A percentile compares a stretch with the other conserved stretches of the same genome.
phyloP scores from a whole-genome alignment of 2,888 invertebrate species.

The Falcaria lacertinaria region DNA sequence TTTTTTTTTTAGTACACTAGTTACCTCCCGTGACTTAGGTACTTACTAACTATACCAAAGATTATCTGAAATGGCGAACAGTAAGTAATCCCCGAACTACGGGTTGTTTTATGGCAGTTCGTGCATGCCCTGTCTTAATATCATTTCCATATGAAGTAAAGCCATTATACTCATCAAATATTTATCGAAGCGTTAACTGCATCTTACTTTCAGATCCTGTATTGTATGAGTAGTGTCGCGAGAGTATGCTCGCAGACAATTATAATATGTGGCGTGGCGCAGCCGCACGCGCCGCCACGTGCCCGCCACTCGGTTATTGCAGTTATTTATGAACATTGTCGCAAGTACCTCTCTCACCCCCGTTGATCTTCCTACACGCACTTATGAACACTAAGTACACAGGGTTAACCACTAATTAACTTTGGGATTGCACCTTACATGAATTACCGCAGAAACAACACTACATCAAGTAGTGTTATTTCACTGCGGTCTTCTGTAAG shows the following conservation, averaged over 20 bases:
- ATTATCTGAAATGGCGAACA: no score
- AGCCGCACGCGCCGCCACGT: conserved; percentile 46
- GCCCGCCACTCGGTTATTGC: conserved; percentile 46
- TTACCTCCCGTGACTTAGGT: no score
- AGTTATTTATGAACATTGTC: conserved; percentile 77
- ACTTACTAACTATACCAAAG: no score
- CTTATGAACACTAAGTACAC: conserved; percentile 37
- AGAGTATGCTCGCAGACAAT: conserved; percentile 58
- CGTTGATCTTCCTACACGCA: conserved; percentile 44
- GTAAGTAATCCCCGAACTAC: no score
- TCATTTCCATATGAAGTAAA: not conserved
- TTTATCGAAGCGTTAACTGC: not conserved
- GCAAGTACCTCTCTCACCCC: conserved; percentile 44
- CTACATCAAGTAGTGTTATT: not conserved
- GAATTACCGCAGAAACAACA: no score
- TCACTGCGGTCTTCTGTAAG: no score
- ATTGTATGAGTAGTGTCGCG: conserved; percentile 27
- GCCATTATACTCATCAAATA: not conserved
- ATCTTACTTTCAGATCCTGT: conserved; percentile 8
- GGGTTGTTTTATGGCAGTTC: no score
- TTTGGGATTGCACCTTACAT: not conserved
- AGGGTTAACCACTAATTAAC: not conserved
- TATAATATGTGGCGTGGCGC: conserved; percentile 49
- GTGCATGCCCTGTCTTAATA: no score
- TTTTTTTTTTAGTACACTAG: no score